These are phyloP conservation scores for Macrotus californicus DNA, from an alignment of 2,113 vertebrate species.

Conservation along the genomic window DNA sequence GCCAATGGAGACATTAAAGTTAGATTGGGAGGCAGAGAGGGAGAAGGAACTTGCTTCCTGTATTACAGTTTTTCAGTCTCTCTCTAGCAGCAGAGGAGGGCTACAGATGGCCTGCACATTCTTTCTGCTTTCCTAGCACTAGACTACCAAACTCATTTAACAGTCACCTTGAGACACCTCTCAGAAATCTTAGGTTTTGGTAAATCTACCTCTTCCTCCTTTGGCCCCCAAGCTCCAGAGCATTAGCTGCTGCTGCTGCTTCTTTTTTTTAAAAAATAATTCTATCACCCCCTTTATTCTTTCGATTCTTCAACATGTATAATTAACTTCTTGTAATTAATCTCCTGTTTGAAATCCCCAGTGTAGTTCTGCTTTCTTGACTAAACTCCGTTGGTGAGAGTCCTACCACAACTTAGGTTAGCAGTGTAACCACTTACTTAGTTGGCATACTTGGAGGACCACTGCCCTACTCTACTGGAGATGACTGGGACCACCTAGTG, in stretches of 20 bases:
- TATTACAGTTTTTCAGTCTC: neutral
- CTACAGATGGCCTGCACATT: neutral
- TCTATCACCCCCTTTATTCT: neutral
- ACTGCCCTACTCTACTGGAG: neutral
- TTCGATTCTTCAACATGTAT: neutral
- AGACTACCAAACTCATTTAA: neutral
- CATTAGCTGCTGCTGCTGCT: neutral
- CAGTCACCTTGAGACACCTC: neutral
- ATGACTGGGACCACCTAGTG: neutral
- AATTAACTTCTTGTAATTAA: neutral
- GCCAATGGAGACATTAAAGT: neutral
- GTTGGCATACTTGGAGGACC: neutral
- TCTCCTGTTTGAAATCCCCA: neutral
- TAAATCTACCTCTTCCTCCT: neutral
- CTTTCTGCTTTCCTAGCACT: neutral
- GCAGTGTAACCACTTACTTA: neutral
- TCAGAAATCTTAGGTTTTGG: neutral
- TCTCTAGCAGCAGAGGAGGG: neutral
- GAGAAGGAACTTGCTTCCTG: neutral
- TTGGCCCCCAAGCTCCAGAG: neutral
- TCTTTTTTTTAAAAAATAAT: neutral
- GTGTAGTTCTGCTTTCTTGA: neutral
- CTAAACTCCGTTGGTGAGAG: neutral
- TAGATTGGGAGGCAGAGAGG: neutral
- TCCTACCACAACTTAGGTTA: neutral